A percentile compares a stretch with the other conserved stretches of the same genome.
Conservation (phyloP, 2,113 vertebrate genomes). For the Sclerurus mexicanus region DNA sequence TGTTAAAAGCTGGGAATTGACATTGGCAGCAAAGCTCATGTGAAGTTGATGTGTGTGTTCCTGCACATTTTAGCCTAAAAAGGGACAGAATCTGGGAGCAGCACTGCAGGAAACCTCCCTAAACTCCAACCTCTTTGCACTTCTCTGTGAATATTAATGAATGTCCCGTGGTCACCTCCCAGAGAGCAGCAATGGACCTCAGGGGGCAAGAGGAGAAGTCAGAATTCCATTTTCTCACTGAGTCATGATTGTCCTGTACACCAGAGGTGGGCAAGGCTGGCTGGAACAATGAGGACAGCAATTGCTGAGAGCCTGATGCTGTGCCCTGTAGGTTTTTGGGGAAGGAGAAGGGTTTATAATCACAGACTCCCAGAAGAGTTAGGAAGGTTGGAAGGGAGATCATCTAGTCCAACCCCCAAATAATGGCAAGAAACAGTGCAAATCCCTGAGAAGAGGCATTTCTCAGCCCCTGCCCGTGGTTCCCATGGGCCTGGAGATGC, state of each 20-base stretch:
- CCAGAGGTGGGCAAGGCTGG: neutral
- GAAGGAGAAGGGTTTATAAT: neutral
- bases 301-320: neutral
- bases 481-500: neutral
- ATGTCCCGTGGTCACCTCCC: neutral
- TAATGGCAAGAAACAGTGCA: neutral
- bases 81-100: neutral
- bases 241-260: neutral
- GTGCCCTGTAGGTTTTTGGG: neutral
- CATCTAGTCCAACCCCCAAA: neutral
- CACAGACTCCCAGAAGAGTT: neutral
- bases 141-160: neutral
- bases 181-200: neutral
- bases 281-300: neutral
- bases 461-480: accelerated
- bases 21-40: accelerated
- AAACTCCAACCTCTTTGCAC: neutral
- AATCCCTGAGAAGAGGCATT: neutral
- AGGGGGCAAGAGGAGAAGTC: neutral
- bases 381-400: neutral
- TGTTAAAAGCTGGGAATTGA: neutral
- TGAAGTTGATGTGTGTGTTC: neutral
- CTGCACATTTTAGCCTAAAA: neutral
- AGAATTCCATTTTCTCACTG: neutral
- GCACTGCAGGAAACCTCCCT: neutral